Percentiles rank a stretch among this genome's conserved stretches.
Evolutionary conservation across 2,797 vertebrate species (phyloP).

Genomic region (Coilia nasus): DNA sequence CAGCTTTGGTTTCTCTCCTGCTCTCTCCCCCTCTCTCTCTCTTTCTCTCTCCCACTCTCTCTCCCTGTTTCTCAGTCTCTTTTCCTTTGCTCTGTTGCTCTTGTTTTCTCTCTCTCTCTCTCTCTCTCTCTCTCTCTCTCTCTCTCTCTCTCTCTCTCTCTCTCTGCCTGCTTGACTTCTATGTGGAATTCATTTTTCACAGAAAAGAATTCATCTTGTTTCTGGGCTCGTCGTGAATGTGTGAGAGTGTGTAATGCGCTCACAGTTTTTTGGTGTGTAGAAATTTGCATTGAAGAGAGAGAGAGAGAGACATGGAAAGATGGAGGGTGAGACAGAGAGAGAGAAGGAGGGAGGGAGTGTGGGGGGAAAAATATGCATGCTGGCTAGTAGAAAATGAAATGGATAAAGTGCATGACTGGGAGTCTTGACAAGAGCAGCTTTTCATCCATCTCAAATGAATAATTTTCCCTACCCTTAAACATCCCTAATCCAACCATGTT

Average conservation of each 20-base stretch:
- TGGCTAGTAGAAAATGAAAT: conserved; percentile 79
- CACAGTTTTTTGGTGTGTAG: conserved; percentile 68
- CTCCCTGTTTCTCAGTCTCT: too few relatives aligned
- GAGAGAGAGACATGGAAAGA: background rate
- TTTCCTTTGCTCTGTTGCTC: conserved; percentile 53
- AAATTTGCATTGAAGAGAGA: conserved; percentile 76
- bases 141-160: conserved; percentile 43
- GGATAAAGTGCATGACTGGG: conserved; percentile 82
- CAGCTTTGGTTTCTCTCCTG: conserved; percentile 68
- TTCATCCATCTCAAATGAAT: conserved; percentile 86
- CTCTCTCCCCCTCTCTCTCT: background rate
- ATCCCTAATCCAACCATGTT: conserved; percentile 83
- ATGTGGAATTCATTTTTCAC: conserved; percentile 45
- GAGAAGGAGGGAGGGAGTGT: background rate
- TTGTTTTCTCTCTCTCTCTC: background rate
- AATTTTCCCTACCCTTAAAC: conserved; percentile 84
- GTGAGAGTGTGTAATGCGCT: conserved; percentile 72
- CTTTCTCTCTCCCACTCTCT: background rate
- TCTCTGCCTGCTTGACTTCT: conserved; percentile 52
- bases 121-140: conserved; percentile 54
- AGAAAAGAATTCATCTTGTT: conserved; percentile 71
- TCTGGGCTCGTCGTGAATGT: conserved; percentile 66
- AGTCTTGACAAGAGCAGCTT: conserved; percentile 83
- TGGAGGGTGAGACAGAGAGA: too few relatives aligned
- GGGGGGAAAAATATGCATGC: conserved; percentile 75